phyloP scores from a whole-genome alignment of 2,113 vertebrate genomes.

The Festucalex cinctus region DNA sequence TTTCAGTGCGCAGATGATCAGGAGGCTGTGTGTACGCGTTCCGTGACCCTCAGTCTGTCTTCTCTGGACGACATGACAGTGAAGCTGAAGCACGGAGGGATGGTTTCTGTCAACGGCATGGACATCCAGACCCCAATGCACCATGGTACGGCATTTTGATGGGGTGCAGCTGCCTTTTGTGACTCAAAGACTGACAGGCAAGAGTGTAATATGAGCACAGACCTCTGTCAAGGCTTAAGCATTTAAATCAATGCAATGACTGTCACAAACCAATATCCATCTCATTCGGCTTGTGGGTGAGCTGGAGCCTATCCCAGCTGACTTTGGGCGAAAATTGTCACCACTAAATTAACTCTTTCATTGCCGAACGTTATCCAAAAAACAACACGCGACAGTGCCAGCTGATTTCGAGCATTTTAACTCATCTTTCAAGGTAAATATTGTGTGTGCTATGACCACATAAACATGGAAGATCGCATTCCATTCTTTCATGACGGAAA shows the following conservation, averaged over 20 bases:
- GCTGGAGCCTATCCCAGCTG: neutral
- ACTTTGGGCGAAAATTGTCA: neutral
- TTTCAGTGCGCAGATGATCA: slow-evolving; percentile 89
- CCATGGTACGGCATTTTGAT: slow-evolving; percentile 73
- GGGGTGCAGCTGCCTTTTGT: neutral
- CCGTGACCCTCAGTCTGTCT: slow-evolving; percentile 77
- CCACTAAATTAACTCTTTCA: no score
- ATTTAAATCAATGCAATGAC: neutral
- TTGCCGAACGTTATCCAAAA: no score
- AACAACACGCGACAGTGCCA: no score
- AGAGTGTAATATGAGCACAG: neutral
- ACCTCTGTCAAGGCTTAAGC: neutral
- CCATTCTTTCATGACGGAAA: no score
- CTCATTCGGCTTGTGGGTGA: neutral
- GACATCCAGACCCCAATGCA: slow-evolving; percentile 85
- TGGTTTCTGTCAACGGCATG: slow-evolving; percentile 83
- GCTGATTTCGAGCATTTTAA: no score
- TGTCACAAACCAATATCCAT: neutral
- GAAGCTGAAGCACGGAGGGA: slow-evolving; percentile 89
- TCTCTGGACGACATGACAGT: slow-evolving; percentile 77
- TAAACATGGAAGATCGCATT: no score
- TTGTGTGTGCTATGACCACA: no score
- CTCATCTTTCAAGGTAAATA: no score
- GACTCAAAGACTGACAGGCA: neutral
- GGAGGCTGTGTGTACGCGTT: slow-evolving; percentile 89